Percentiles rank a stretch among this genome's conserved stretches.
Evolutionary conservation across 2,113 vertebrate species (phyloP).

Genomic region (Balaeniceps rex): DNA sequence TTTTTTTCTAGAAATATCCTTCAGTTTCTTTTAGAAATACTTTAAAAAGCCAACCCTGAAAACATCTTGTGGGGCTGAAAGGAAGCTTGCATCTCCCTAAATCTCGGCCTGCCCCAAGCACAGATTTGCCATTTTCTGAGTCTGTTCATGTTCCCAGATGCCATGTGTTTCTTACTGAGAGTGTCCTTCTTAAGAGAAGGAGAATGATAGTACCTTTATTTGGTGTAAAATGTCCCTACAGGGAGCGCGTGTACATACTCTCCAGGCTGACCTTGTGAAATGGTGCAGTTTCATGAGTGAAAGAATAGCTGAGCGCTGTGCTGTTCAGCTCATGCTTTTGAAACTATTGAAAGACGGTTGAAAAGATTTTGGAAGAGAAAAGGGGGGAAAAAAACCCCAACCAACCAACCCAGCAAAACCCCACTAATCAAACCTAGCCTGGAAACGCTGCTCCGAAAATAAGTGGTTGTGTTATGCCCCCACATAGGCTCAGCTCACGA

Average conservation of each 20-base stretch:
- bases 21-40: neutral
- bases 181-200: neutral
- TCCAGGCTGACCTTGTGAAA: neutral
- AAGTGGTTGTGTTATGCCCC: neutral
- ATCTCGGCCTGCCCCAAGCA: neutral
- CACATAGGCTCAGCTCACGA: neutral
- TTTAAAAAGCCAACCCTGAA: neutral
- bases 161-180: neutral
- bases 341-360: neutral
- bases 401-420: neutral
- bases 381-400: neutral
- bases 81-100: neutral
- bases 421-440: neutral
- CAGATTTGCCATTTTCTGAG: neutral
- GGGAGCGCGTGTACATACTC: neutral
- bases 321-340: neutral
- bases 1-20: neutral
- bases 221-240: neutral
- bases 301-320: neutral
- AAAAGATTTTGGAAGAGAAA: neutral
- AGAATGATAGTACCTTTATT: neutral
- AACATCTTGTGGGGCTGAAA: neutral
- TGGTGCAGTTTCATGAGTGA: neutral
- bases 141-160: neutral
- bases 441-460: neutral